Conservation (phyloP, 53 echinoderm and acorn worm species). For the Antedon mediterranea region DNA sequence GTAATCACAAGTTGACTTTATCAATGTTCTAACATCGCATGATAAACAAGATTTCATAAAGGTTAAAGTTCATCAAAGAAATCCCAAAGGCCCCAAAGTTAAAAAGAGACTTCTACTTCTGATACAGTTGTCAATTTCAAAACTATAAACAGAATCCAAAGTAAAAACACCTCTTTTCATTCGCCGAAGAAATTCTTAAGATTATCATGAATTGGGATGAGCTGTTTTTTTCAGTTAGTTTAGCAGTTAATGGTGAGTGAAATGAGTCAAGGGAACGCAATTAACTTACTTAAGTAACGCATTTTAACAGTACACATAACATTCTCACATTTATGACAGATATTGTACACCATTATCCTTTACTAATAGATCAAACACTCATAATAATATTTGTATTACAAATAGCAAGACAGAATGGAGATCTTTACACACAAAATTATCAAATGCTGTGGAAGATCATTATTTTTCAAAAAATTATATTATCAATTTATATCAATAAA, state of each 20-base stretch:
- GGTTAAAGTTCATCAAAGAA: too few species aligned
- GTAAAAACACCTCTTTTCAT: too few species aligned
- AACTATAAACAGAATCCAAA: not conserved
- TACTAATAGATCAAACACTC: not conserved
- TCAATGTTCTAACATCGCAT: too few species aligned
- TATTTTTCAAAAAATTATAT: too few species aligned
- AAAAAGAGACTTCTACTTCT: not conserved
- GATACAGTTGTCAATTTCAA: not conserved
- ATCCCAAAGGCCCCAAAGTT: not conserved
- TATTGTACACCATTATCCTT: not conserved
- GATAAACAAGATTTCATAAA: too few species aligned
- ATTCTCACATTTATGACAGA: not conserved
- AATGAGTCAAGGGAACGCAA: not conserved
- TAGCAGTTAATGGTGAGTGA: not conserved
- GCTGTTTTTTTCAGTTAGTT: not conserved
- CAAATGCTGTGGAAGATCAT: too few species aligned
- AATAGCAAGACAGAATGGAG: too few species aligned
- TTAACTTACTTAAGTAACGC: not conserved
- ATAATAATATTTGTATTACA: not conserved
- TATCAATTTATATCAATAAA: too few species aligned
- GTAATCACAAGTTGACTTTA: too few species aligned
- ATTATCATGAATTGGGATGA: not conserved
- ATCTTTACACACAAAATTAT: too few species aligned
- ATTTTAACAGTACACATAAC: not conserved
- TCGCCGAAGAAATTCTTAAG: not conserved